phyloP scores from a whole-genome alignment of 2,888 invertebrate genomes.

The Scrobipalpa atriplicella region DNA sequence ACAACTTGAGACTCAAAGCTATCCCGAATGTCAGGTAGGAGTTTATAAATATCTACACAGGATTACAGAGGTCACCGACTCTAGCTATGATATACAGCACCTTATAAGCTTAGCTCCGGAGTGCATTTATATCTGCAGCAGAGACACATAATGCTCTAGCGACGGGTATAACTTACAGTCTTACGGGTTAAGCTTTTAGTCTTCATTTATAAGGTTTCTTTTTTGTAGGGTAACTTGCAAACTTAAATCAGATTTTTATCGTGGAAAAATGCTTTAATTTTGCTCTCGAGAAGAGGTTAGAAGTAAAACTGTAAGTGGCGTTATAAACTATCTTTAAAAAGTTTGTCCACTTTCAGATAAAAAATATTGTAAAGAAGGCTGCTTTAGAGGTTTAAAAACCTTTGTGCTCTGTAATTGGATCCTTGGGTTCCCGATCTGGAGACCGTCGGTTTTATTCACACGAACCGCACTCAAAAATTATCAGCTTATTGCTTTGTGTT shows the following conservation, averaged over 20 bases:
- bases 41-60: slow-evolving; percentile 7
- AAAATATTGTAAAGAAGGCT: background rate
- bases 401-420: no score
- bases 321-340: no score
- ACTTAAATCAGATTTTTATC: background rate
- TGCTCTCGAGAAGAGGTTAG: background rate
- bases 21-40: background rate
- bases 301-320: no score
- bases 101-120: slow-evolving; percentile 21
- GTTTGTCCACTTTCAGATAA: background rate
- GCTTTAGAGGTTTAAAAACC: background rate
- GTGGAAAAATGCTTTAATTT: background rate
- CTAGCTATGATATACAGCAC: slow-evolving; percentile 23
- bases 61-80: slow-evolving; percentile 18
- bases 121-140: slow-evolving; percentile 20
- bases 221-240: background rate
- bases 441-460: no score
- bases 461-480: no score
- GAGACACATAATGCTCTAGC: slow-evolving; percentile 18
- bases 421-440: no score
- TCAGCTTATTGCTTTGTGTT: no score
- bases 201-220: slow-evolving; percentile 12
- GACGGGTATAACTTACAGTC: slow-evolving; percentile 21
- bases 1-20: background rate
- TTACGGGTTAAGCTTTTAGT: slow-evolving; percentile 20